phyloP scores from a whole-genome alignment of 2,797 vertebrate genomes.

The Ara ararauna region DNA sequence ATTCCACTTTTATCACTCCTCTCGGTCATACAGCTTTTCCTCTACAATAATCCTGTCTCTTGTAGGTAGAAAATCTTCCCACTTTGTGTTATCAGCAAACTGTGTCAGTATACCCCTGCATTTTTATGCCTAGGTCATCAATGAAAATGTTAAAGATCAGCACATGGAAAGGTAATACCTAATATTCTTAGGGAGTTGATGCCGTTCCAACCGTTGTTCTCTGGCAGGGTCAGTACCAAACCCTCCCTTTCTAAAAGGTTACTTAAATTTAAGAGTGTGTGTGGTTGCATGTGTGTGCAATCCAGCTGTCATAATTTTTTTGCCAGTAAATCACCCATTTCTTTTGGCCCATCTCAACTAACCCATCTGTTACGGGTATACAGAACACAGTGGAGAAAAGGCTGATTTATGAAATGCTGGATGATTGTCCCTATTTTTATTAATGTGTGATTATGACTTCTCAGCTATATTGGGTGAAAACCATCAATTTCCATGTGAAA shows the following conservation, averaged over 20 bases:
- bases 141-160: slow-evolving; percentile 43
- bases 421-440: slow-evolving; percentile 30
- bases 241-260: background rate
- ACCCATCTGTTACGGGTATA: slow-evolving; percentile 11
- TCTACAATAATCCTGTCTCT: slow-evolving; percentile 53
- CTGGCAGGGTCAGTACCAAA: background rate
- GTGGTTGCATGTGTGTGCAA: background rate
- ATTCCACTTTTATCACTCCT: slow-evolving; percentile 56
- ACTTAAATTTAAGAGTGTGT: background rate
- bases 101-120: background rate
- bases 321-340: slow-evolving; percentile 23
- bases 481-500: background rate
- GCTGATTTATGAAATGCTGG: slow-evolving; percentile 24
- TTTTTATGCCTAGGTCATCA: slow-evolving; percentile 40
- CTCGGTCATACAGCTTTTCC: slow-evolving; percentile 55
- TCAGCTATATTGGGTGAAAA: background rate
- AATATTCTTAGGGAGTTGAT: background rate
- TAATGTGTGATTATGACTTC: slow-evolving; percentile 26
- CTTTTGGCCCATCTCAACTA: background rate
- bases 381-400: background rate
- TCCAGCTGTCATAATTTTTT: slow-evolving; percentile 36
- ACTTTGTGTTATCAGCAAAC: slow-evolving; percentile 56
- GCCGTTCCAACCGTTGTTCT: background rate
- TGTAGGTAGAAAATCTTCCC: slow-evolving; percentile 20
- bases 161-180: background rate